phyloP scores from a whole-genome alignment of 2,888 invertebrate species.

The Peribatodes rhomboidaria region DNA sequence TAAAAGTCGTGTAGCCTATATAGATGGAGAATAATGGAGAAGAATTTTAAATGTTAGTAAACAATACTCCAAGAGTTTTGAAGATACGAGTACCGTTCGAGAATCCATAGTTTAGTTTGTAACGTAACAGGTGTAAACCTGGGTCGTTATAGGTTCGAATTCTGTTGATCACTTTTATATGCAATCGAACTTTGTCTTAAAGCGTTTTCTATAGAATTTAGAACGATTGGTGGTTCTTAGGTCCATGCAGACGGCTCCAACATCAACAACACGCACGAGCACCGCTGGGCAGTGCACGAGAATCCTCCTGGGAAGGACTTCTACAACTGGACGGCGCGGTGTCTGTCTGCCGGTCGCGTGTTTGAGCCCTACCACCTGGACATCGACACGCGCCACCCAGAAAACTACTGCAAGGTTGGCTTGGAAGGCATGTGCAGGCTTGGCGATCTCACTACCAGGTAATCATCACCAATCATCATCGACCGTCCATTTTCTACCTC shows the following conservation, averaged over 20 bases:
- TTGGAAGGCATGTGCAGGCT: conserved; percentile 89
- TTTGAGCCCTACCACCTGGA: conserved; percentile 93
- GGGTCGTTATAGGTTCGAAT: background rate
- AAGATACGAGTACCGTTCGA: no score
- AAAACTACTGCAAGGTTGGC: conserved; percentile 86
- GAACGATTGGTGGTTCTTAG: conserved; percentile 64
- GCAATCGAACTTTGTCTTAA: background rate
- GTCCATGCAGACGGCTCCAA: conserved; percentile 95
- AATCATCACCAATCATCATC: no score
- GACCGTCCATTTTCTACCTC: no score
- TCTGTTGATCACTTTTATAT: background rate
- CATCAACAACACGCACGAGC: conserved; percentile 90
- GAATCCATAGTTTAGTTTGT: no score
- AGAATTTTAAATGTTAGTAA: no score
- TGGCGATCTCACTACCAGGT: conserved; percentile 91
- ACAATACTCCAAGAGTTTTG: no score
- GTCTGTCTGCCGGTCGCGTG: conserved; percentile 90
- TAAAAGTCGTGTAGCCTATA: no score
- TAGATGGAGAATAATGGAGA: no score
- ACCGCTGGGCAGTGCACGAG: conserved; percentile 95
- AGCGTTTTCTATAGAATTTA: background rate
- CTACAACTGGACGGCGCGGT: conserved; percentile 95
- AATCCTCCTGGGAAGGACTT: conserved; percentile 93
- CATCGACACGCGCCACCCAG: conserved; percentile 86
- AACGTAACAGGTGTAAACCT: no score